These are phyloP conservation scores for Magallana nippona DNA, from an alignment of 2,888 invertebrate species.

Conservation along the genomic window DNA sequence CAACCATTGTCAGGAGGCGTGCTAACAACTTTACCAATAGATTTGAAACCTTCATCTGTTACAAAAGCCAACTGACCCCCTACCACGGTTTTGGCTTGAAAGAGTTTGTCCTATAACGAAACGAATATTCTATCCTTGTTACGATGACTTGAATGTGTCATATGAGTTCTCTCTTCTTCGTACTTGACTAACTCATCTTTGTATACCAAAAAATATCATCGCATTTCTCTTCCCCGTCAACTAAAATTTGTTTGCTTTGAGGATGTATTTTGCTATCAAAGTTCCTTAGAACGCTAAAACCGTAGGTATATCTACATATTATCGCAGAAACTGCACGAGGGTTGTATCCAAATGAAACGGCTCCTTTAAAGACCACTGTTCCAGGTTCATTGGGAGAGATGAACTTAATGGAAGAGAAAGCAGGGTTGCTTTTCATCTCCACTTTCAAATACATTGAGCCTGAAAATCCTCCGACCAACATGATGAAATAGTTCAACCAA, in stretches of 20 bases:
- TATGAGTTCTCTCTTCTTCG: neutral
- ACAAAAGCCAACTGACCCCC: neutral
- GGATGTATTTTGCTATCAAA: slow-evolving; percentile 14
- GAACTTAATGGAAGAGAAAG: neutral
- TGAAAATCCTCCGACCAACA: slow-evolving; percentile 34
- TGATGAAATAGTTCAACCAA: neutral
- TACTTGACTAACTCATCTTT: neutral
- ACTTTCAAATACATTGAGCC: neutral
- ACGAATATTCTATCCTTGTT: neutral
- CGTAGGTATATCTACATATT: slow-evolving; percentile 4
- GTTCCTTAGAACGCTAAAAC: neutral
- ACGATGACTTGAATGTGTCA: neutral
- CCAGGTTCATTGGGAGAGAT: slow-evolving; percentile 8
- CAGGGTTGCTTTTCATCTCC: neutral
- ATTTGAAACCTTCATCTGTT: slow-evolving; percentile 5
- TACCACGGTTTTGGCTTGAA: neutral
- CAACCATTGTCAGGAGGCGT: slow-evolving; percentile 21
- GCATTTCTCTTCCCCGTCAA: neutral
- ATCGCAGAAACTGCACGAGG: neutral
- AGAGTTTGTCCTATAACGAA: neutral
- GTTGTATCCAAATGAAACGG: slow-evolving; percentile 14
- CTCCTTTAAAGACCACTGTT: neutral
- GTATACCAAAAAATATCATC: neutral
- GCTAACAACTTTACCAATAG: neutral
- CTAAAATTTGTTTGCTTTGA: neutral